A percentile compares a stretch with the other conserved stretches of the same genome.
These are phyloP conservation scores for Bujurquina vittata DNA, from an alignment of 2,113 vertebrate species.

Conservation along the genomic window DNA sequence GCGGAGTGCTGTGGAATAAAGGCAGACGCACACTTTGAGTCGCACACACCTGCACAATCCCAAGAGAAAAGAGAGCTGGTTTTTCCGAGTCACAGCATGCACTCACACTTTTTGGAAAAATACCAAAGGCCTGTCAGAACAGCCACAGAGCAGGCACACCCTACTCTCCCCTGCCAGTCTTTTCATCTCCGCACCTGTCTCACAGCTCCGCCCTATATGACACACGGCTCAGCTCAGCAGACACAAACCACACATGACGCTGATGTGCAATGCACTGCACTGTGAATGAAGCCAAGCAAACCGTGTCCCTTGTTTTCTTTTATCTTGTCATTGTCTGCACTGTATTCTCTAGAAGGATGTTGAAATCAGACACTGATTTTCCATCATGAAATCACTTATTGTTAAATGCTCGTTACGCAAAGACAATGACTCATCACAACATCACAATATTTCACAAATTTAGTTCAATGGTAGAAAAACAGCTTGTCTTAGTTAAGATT, in stretches of 20 bases:
- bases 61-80: conserved; percentile 46
- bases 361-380: neutral
- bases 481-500: neutral
- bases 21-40: conserved; percentile 18
- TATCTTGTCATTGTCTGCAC: conserved; percentile 22
- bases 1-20: conserved; percentile 22
- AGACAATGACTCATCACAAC: neutral
- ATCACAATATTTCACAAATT: neutral
- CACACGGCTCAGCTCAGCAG: conserved; percentile 36
- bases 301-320: conserved; percentile 21
- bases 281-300: conserved; percentile 18
- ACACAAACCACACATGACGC: conserved; percentile 25
- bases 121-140: conserved; percentile 77
- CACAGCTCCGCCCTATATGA: conserved; percentile 57
- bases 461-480: neutral
- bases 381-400: neutral
- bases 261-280: conserved; percentile 17
- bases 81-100: conserved; percentile 18
- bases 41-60: conserved; percentile 57
- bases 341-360: neutral
- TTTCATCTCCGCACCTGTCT: conserved; percentile 72
- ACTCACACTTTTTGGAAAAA: conserved; percentile 61
- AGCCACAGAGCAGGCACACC: conserved; percentile 60
- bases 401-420: neutral
- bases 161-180: conserved; percentile 44